Base-by-base conservation (phyloP, 2,113 vertebrate genomes). In the Corythoichthys intestinalis region DNA sequence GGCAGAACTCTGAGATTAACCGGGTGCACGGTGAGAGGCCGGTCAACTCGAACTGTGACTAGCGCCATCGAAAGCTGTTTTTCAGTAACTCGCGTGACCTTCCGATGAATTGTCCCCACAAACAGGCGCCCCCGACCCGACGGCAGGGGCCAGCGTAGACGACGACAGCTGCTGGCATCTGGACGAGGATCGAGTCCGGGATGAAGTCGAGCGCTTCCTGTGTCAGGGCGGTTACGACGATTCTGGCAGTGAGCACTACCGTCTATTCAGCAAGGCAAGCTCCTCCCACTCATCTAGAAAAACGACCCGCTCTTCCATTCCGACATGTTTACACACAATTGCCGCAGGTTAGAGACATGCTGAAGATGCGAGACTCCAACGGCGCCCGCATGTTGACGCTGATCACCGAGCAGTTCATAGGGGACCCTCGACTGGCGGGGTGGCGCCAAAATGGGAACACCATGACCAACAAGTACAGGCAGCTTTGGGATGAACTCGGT, bases 101-200 rank as follows among this genome's bases (percentile, higher is more conserved):
- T 35, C 34, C 53, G 66, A 35, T 39, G 6, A 46, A 2, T 17
- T 72, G 4, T 73, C 46, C 75, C 69, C n/a, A 3, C 28, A 13
- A 58, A 13, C 79, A 98, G 97, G 97, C 91, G 97, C 97, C 89
- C 97, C 97, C 72, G 97, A 99, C 81, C 97, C 97, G 80, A 99
- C 97, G 65, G 97, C 97, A 2, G 96, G 96, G 82, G 97, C 96
- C 91, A 98, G 96, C 65, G 95, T 98, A 87, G 97, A 99, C 59
- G 97, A 99, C 70, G 97, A 98, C 90, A 98, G 98, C 83, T 99
- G 97, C 91, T 99, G 97, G 97, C 96, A 99, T 91, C 90, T 99
- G 88, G 96, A 99, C 72, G 97, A 99, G 88, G 97, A 98, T 81
- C 97, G 98, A 86, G 96, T 99, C 82, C 96, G 97, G 91, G 96